phyloP scores from a whole-genome alignment of 2,888 invertebrate genomes.

The Polyploca ridens region DNA sequence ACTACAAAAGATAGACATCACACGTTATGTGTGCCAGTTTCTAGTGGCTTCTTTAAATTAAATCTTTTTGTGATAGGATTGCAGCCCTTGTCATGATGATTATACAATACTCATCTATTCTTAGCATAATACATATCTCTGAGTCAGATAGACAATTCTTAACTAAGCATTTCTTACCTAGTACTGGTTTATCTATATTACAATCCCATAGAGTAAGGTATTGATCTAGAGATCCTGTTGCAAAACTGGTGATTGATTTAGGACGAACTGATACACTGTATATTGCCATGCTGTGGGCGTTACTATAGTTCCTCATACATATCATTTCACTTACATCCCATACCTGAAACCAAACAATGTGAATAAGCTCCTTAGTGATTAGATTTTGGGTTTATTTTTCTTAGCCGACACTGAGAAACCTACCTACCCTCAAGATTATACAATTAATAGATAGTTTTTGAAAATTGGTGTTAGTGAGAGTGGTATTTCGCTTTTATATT shows the following conservation, averaged over 20 bases:
- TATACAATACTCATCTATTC: neutral
- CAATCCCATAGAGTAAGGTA: constrained; percentile 84
- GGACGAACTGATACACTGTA: constrained; percentile 78
- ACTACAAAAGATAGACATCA: neutral
- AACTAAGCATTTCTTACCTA: constrained; percentile 48
- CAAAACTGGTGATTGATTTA: constrained; percentile 71
- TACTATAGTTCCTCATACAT: constrained; percentile 70
- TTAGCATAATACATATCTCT: neutral
- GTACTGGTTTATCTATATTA: constrained; percentile 57
- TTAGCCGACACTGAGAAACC: too few relatives aligned
- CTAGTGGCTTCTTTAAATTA: too few relatives aligned
- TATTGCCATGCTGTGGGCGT: constrained; percentile 77
- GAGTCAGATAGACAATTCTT: too few relatives aligned
- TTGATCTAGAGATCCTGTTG: constrained; percentile 82
- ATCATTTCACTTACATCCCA: constrained; percentile 80
- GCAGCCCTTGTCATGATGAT: neutral
- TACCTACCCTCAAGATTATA: too few relatives aligned
- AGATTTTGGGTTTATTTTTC: too few relatives aligned
- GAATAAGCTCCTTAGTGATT: neutral
- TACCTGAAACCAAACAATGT: constrained; percentile 54
- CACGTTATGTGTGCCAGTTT: too few relatives aligned
- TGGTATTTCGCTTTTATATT: too few relatives aligned
- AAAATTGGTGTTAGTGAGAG: too few relatives aligned
- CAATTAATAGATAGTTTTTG: too few relatives aligned
- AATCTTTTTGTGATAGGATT: too few relatives aligned